Evolutionary conservation across 37 sponge, comb jelly and placozoan species (phyloP), one percentile per base, ranked within the genome.

Genomic region (Chondrosia reniformis): DNA sequence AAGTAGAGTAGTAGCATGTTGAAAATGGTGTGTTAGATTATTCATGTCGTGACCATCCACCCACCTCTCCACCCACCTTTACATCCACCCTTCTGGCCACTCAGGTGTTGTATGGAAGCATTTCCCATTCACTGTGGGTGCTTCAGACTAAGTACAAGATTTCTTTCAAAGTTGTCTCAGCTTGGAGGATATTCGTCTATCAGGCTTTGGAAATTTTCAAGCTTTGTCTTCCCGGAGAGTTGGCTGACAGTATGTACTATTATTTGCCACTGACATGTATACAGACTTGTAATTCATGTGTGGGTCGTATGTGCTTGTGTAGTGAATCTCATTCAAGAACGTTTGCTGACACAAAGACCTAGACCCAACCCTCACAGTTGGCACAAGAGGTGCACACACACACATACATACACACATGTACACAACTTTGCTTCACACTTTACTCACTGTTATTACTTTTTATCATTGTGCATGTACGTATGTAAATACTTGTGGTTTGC

Each of bases 401-500:
- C 84, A 84, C 45, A 74, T 83, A 45, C 67, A 67, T 58, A 43
- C 42, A 21, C 33, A 33, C 5, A 41, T 24, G 45, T 19, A 24
- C 4, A 7, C 4, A 42, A 22, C 37, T 33, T 3, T 24, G 24
- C 41, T 8, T 7, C 30, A 38, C 45, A 1, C 34, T 2, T 44
- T 31, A 2, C 6, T 13, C 38, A 42, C 8, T 52, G 37, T 28
- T 38, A 7, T 36, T 43, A 41, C 7, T 4, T 67, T 43, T 28
- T 46, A 69, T 52, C 55, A 69, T 44, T 1, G 62, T 19, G 22
- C n/a, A 59, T 59, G n/a, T 59, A 59, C n/a, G 22, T 59, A 59
- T 87, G 36, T 87, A 69, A 40, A 77, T 81, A 19, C 78, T 46
- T 24, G 82, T 67, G 22, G n/a, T n/a, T n/a, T n/a, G n/a, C n/a